A percentile compares a stretch with the other conserved stretches of the same genome.
Conservation (phyloP, 2,888 invertebrate genomes). For the Onthophagus sagittarius region DNA sequence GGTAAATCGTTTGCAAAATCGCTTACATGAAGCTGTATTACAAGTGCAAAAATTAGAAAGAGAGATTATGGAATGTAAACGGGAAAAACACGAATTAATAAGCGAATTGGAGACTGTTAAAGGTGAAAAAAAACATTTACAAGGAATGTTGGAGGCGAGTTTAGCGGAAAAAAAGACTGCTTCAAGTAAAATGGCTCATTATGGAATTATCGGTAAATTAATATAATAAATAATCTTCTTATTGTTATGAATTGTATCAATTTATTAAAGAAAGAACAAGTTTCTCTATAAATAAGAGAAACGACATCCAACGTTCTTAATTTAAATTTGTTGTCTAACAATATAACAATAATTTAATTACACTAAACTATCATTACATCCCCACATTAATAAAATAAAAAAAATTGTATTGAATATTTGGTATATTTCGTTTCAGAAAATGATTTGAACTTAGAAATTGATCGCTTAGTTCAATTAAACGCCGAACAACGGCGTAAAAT, state of each 20-base stretch:
- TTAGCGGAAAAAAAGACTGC: slow-evolving; percentile 56
- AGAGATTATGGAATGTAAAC: slow-evolving; percentile 47
- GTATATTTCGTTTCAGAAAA: slow-evolving; percentile 44
- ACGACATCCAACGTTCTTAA: too few species aligned
- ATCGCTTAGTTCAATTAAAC: slow-evolving; percentile 48
- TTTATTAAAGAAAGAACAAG: too few species aligned
- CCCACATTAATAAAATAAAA: too few species aligned
- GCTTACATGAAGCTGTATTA: slow-evolving; percentile 48
- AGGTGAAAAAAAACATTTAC: slow-evolving; percentile 57
- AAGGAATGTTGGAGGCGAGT: slow-evolving; percentile 54
- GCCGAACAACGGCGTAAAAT: slow-evolving; percentile 49
- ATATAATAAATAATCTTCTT: neutral
- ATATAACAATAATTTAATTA: too few species aligned
- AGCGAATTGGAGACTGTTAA: slow-evolving; percentile 50
- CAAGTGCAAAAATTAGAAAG: slow-evolving; percentile 52
- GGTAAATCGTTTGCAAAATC: slow-evolving; percentile 49
- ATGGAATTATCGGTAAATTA: slow-evolving; percentile 55
- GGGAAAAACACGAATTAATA: slow-evolving; percentile 47
- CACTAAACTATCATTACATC: too few species aligned
- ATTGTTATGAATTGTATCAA: too few species aligned
- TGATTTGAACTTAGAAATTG: slow-evolving; percentile 53
- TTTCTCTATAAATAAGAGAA: too few species aligned
- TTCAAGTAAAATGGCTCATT: slow-evolving; percentile 56
- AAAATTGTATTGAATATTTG: too few species aligned
- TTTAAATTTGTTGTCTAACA: too few species aligned